These are phyloP conservation scores for Neoitamus cyanurus DNA, from an alignment of 2,888 invertebrate species.

Conservation along the genomic window DNA sequence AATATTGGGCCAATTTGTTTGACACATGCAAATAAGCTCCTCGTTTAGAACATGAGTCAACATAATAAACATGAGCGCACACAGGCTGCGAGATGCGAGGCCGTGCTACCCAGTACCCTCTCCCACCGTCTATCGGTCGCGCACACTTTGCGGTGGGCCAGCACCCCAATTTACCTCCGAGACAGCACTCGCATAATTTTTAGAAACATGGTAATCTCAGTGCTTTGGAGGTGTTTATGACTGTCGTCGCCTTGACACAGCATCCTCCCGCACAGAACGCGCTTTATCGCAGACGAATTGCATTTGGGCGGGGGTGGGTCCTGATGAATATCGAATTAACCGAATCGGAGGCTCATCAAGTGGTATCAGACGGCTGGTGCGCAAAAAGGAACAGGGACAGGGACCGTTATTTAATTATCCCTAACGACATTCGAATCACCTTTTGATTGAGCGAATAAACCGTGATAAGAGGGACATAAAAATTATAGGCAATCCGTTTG, in stretches of 20 bases:
- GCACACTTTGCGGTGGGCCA: neutral
- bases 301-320: neutral
- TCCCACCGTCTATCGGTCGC: neutral
- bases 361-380: neutral
- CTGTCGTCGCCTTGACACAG: neutral
- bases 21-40: constrained; percentile 33
- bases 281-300: constrained; percentile 14
- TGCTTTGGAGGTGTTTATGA: constrained; percentile 6
- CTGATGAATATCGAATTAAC: neutral
- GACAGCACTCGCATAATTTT: neutral
- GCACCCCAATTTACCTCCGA: neutral
- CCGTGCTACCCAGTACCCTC: neutral
- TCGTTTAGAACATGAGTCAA: constrained; percentile 31
- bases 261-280: neutral
- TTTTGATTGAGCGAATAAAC: neutral
- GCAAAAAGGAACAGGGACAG: neutral
- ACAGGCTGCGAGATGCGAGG: neutral
- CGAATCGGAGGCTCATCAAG: neutral
- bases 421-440: constrained; percentile 15
- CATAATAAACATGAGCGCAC: constrained; percentile 16
- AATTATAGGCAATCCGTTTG: neutral
- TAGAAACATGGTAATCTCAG: constrained; percentile 4
- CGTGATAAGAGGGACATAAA: neutral
- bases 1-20: constrained; percentile 31
- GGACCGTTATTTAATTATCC: neutral